Evolutionary conservation across 2,797 vertebrate genomes (phyloP).

Genomic region (Triplophysa bombifrons): DNA sequence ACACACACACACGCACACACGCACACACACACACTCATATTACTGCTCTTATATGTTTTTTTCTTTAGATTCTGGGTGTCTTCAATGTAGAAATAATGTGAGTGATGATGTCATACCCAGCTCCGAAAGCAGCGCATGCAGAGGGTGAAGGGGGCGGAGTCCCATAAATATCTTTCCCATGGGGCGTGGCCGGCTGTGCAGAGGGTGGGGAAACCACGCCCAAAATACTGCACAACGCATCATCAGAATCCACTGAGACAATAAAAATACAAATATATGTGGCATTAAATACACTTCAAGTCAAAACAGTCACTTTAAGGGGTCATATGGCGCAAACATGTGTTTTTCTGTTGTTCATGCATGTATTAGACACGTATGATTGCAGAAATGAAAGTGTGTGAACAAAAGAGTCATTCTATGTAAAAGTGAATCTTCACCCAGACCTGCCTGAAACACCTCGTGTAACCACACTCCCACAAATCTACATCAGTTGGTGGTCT

Average conservation of each 20-base stretch:
- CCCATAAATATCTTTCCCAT: conserved; percentile 77
- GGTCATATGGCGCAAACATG: too few species aligned
- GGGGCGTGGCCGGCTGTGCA: conserved; percentile 67
- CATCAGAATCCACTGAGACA: conserved; percentile 86
- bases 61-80: too few species aligned
- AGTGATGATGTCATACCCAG: conserved; percentile 70
- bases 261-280: neutral
- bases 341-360: too few species aligned
- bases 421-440: too few species aligned
- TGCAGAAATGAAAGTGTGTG: too few species aligned
- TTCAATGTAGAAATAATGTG: neutral
- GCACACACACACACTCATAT: neutral
- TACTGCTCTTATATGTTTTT: neutral
- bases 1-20: neutral
- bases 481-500: too few species aligned
- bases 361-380: too few species aligned
- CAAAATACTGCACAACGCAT: conserved; percentile 78
- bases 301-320: too few species aligned
- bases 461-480: too few species aligned
- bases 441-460: too few species aligned
- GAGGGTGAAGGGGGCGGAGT: conserved; percentile 83
- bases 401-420: too few species aligned
- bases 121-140: conserved; percentile 77
- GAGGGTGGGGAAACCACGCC: conserved; percentile 78
- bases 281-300: neutral